These are phyloP conservation scores for Cryptomyrus ogoouensis DNA, from an alignment of 2,113 vertebrate species.

Conservation along the genomic window DNA sequence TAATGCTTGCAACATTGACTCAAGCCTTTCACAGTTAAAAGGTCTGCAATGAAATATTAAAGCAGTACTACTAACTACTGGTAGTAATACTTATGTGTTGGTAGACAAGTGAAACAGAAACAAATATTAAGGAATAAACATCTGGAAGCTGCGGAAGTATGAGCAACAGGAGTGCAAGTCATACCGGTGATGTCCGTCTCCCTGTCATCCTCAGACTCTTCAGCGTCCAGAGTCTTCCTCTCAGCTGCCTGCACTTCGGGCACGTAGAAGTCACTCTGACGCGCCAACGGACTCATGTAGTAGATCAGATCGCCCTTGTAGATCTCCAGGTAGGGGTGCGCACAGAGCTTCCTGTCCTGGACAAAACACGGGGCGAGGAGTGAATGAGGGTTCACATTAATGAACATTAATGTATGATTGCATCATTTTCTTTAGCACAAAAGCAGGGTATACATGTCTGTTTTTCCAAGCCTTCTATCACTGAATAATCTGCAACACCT, in stretches of 20 bases:
- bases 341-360: constrained; percentile 82
- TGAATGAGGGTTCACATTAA: not conserved
- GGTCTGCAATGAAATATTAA: not conserved
- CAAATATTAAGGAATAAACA: not conserved
- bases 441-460: not conserved
- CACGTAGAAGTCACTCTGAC: constrained; percentile 87
- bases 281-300: constrained; percentile 78
- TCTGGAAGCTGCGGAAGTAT: not conserved
- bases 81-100: no score
- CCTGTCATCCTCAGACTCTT: constrained; percentile 55
- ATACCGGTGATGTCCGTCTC: constrained; percentile 74
- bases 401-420: not conserved
- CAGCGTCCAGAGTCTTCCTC: constrained; percentile 52
- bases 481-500: not conserved
- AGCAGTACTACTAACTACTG: not conserved
- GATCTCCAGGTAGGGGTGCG: constrained; percentile 84
- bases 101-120: not conserved
- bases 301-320: constrained; percentile 76
- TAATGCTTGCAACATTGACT: not conserved
- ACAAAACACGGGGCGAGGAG: constrained; percentile 8
- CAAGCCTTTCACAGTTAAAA: not conserved
- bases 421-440: not conserved
- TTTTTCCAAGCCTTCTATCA: not conserved
- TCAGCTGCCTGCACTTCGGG: constrained; percentile 73
- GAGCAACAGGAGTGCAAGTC: not conserved